These are phyloP conservation scores for Champsocephalus esox DNA, from an alignment of 2,797 vertebrate species.

Conservation along the genomic window DNA sequence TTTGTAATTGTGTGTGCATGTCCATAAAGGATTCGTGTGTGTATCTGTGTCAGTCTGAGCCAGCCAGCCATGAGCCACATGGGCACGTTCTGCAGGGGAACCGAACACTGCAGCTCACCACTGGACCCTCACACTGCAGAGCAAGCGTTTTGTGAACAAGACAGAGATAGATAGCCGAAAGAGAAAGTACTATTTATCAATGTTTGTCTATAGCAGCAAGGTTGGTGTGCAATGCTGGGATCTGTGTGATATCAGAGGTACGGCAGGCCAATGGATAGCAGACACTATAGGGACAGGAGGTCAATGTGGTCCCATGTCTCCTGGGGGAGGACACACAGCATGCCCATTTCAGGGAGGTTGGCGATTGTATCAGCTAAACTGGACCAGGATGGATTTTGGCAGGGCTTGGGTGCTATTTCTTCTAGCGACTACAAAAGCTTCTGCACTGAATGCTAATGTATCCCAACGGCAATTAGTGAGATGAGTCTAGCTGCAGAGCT, in stretches of 20 bases:
- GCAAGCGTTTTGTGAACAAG: constrained; percentile 38
- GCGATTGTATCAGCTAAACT: constrained; percentile 47
- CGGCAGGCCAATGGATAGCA: constrained; percentile 12
- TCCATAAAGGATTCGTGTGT: constrained; percentile 72
- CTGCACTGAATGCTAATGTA: constrained; percentile 38
- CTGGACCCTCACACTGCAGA: constrained; percentile 50
- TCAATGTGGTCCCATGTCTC: constrained; percentile 18
- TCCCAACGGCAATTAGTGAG: background rate
- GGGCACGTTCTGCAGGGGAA: constrained; percentile 68
- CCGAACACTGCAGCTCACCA: constrained; percentile 60
- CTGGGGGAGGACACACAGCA: background rate
- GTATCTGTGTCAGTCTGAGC: constrained; percentile 82
- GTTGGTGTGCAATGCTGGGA: background rate
- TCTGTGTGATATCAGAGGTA: constrained; percentile 12
- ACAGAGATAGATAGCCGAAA: constrained; percentile 27
- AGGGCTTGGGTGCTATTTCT: constrained; percentile 23
- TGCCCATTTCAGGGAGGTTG: constrained; percentile 20
- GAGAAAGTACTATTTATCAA: constrained; percentile 24
- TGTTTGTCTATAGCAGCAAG: constrained; percentile 20
- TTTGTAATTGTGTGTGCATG: constrained; percentile 27
- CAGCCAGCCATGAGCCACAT: constrained; percentile 63
- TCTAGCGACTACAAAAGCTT: constrained; percentile 28
- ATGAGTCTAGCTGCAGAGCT: too few relatives aligned
- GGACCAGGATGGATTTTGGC: constrained; percentile 41
- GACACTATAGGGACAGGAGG: constrained; percentile 37